Evolutionary conservation across 2,113 vertebrate species (phyloP), one percentile per base, ranked within the genome.

Genomic region (Neolamprologus devosi): DNA sequence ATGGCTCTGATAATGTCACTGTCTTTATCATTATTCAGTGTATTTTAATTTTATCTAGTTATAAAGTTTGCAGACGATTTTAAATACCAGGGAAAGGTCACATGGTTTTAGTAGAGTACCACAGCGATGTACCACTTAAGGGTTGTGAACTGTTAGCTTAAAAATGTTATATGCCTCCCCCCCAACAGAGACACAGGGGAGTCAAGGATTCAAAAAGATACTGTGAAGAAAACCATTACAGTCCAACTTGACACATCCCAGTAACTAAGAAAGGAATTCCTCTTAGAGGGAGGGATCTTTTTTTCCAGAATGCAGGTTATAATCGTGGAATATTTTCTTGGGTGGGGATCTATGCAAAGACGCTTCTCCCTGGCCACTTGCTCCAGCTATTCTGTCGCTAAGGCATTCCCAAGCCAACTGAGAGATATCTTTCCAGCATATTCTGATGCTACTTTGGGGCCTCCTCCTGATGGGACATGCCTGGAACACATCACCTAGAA

Each of bases 1-100:
- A 42, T 16, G 37, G 82, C 65, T 84, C 60, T 47, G 82, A 87
- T 90, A 92, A 93, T 86, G 86, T 85, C 86, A 85, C 88, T 51
- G 68, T 84, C 33, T 82, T 88, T 65, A 80, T 89, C 54, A 42
- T 57, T 85, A 80, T 84, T 86, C 68, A 5, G 11, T 73, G 87
- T 79, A 85, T 87, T 94, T 84, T 49, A 85, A 87, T 89, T 89
- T 78, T 10, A 83, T 87, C 40, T 42, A 57, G 84, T 83, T 90
- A 57, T 70, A 89, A 93, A 60, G 81, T 89, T 87, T 88, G 57
- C 81, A 83, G 49, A 40, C 2, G 4, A 23, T 87, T 90, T 75
- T 90, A 90, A 92, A 92, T 85, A 89, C 68, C 89, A 90, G 37
- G n/a, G 26, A 91, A 92, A 93, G 90, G 90, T 93, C 88, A 91